Evolutionary conservation across 2,113 vertebrate genomes (phyloP).

Genomic region (Centrocercus urophasianus): DNA sequence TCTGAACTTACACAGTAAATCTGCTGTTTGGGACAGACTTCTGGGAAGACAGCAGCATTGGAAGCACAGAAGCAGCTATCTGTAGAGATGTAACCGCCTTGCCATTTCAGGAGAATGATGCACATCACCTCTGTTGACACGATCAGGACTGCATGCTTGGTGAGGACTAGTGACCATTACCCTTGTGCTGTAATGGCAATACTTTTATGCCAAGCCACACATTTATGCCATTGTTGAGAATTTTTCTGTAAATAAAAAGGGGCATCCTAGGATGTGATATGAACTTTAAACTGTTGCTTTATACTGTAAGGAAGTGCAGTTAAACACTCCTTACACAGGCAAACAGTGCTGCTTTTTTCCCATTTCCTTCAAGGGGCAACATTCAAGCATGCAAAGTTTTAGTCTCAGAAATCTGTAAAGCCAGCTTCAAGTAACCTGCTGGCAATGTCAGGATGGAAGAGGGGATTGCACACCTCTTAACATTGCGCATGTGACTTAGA

Average conservation of each 20-base stretch:
- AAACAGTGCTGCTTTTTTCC: not conserved
- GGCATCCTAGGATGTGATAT: not conserved
- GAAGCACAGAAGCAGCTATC: not conserved
- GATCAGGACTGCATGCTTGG: not conserved
- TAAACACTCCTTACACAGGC: not conserved
- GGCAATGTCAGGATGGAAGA: not conserved
- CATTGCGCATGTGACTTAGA: not conserved
- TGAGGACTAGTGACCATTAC: fast-evolving
- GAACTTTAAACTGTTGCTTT: not conserved
- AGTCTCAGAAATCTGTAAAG: not conserved
- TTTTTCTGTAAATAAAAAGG: not conserved
- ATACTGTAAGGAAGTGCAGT: not conserved
- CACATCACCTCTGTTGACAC: not conserved
- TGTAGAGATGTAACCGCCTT: not conserved
- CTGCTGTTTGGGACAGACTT: not conserved
- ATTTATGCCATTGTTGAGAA: not conserved
- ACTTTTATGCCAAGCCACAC: not conserved
- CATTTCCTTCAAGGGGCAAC: not conserved
- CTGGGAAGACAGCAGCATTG: not conserved
- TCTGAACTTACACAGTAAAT: not conserved
- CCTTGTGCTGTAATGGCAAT: not conserved
- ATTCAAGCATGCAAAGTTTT: not conserved
- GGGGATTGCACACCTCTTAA: not conserved
- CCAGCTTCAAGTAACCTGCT: not conserved
- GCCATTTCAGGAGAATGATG: not conserved